Percentiles rank a stretch among this genome's conserved stretches.
These are phyloP conservation scores for Carettochelys insculpta DNA, from an alignment of 2,113 vertebrate species.

Conservation along the genomic window DNA sequence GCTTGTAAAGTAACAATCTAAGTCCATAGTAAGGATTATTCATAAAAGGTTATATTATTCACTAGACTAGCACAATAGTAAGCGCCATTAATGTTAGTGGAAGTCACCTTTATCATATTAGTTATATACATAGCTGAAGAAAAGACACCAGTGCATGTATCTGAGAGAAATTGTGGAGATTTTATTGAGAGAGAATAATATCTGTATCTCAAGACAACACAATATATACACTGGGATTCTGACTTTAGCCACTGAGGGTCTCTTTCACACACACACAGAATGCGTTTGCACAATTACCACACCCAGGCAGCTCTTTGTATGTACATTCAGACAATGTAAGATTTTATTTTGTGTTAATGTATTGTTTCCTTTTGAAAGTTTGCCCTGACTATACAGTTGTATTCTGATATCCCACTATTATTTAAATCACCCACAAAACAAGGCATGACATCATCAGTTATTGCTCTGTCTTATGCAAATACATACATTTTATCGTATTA, in stretches of 20 bases:
- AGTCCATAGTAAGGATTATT: neutral
- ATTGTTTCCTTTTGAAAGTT: neutral
- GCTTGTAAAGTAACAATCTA: neutral
- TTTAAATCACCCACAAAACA: neutral
- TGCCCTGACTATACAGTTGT: neutral
- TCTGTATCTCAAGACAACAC: neutral
- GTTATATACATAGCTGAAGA: neutral
- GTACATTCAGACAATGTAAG: neutral
- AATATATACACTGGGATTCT: neutral
- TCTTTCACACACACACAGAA: neutral
- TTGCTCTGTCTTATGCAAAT: neutral
- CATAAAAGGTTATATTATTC: neutral
- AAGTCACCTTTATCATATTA: neutral
- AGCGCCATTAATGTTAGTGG: neutral
- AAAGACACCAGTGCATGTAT: neutral
- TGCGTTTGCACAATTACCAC: neutral
- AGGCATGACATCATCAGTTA: neutral
- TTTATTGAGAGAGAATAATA: neutral
- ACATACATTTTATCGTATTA: neutral
- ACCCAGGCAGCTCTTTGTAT: neutral
- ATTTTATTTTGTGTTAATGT: neutral
- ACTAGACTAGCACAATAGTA: neutral
- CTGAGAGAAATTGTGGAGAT: neutral
- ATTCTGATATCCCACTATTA: neutral
- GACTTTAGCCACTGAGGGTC: neutral